Percentiles rank a stretch among this genome's conserved stretches.
Evolutionary conservation across 2,113 vertebrate genomes (phyloP).

Genomic region (Dolichallabes microphthalmus): DNA sequence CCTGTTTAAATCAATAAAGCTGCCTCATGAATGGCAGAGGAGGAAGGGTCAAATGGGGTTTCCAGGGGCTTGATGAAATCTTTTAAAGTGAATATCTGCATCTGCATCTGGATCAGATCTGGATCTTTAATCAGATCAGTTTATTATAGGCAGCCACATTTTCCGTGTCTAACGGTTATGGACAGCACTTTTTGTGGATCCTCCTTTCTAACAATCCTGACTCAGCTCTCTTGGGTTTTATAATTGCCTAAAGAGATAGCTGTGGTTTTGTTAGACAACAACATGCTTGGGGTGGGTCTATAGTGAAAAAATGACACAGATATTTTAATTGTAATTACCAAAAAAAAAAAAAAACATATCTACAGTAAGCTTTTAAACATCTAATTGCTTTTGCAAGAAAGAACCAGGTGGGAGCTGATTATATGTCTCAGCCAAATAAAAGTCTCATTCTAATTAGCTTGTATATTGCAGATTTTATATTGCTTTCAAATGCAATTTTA

Average conservation of each 20-base stretch:
- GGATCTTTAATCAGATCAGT: constrained; percentile 31
- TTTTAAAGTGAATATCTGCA: constrained; percentile 44
- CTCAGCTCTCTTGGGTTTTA: constrained; percentile 2
- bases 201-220: neutral
- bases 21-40: constrained; percentile 66
- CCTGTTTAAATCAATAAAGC: constrained; percentile 73
- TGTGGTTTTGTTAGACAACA: neutral
- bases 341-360: neutral
- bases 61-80: constrained; percentile 49
- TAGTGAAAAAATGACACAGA: neutral
- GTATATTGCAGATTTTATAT: neutral
- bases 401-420: constrained; percentile 9
- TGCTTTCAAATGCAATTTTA: constrained; percentile 17
- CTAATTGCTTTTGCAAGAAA: neutral
- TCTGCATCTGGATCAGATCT: constrained; percentile 54
- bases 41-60: constrained; percentile 59
- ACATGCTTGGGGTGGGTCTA: neutral
- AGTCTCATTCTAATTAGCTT: constrained; percentile 5
- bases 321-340: neutral
- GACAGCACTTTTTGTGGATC: neutral
- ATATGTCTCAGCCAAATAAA: neutral
- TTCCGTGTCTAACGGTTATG: neutral
- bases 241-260: neutral
- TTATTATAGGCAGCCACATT: neutral
- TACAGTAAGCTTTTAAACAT: neutral